Percentiles rank a stretch among this genome's conserved stretches.
Evolutionary conservation across 2,797 vertebrate species (phyloP).

Genomic region (Sebastes wilsoni): DNA sequence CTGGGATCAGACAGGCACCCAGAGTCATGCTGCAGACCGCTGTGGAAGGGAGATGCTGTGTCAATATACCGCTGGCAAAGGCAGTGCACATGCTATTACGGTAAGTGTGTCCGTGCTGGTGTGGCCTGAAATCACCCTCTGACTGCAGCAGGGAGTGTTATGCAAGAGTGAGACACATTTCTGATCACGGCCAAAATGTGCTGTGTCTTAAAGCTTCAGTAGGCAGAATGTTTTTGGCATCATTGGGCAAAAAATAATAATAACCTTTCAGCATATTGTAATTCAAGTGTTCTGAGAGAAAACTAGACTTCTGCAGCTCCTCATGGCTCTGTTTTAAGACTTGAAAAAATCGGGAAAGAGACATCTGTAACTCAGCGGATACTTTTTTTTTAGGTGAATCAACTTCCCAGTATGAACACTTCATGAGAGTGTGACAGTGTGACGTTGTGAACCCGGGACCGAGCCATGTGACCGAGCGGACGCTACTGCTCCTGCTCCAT

Average conservation of each 20-base stretch:
- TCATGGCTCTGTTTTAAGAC: no score
- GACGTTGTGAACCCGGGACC: no score
- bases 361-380: no score
- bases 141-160: background rate
- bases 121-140: constrained; percentile 21
- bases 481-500: no score
- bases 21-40: constrained; percentile 14
- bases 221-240: no score
- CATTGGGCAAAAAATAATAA: no score
- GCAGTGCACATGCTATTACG: background rate
- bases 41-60: constrained; percentile 16
- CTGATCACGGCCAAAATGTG: background rate
- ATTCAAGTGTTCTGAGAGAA: no score
- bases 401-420: no score
- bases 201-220: background rate
- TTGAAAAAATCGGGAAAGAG: no score
- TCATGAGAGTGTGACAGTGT: fast-evolving
- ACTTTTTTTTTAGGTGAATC: fast-evolving
- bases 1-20: constrained; percentile 23
- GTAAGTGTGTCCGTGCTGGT: background rate
- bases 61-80: constrained; percentile 18
- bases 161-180: background rate
- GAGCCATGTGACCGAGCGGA: no score
- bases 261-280: no score
- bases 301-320: no score